These are phyloP conservation scores for Temnopleurus reevesii DNA, from an alignment of 53 echinoderm and acorn worm species.

Conservation along the genomic window DNA sequence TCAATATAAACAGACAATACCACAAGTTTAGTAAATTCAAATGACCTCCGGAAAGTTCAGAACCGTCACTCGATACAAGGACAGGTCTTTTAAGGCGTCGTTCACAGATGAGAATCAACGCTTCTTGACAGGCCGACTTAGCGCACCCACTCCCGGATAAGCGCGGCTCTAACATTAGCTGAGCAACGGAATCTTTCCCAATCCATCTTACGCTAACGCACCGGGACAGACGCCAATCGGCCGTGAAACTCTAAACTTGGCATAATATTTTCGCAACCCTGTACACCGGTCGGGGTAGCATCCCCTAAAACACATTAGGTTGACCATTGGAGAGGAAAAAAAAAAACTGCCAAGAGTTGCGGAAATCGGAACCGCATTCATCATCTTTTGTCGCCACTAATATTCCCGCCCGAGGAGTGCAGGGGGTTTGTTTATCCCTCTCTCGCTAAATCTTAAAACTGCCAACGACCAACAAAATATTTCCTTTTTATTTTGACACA, in stretches of 20 bases:
- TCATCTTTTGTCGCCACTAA: slow-evolving; percentile 8
- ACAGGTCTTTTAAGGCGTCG: neutral
- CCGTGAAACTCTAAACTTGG: slow-evolving; percentile 32
- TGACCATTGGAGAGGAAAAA: neutral
- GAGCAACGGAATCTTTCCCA: neutral
- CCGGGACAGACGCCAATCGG: neutral
- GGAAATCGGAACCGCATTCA: slow-evolving; percentile 38
- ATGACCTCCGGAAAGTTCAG: slow-evolving; percentile 1
- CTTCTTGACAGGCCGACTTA: slow-evolving; percentile 9
- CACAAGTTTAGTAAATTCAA: too few relatives aligned
- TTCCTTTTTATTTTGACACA: slow-evolving; percentile 25
- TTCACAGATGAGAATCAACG: neutral
- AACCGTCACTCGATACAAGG: neutral
- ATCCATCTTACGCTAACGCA: slow-evolving; percentile 2
- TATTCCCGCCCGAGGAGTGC: neutral
- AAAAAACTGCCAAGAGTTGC: slow-evolving; percentile 9
- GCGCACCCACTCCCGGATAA: neutral
- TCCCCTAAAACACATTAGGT: neutral
- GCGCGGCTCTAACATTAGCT: neutral
- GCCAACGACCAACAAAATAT: slow-evolving; percentile 33
- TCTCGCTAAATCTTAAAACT: slow-evolving; percentile 3
- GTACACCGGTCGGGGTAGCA: slow-evolving; percentile 2
- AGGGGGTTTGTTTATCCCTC: slow-evolving; percentile 11
- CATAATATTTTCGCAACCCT: slow-evolving; percentile 54
- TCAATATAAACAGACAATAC: too few relatives aligned